Evolutionary conservation across 2,113 vertebrate species (phyloP), one percentile per base, ranked within the genome.

Genomic region (Eolophus roseicapilla): DNA sequence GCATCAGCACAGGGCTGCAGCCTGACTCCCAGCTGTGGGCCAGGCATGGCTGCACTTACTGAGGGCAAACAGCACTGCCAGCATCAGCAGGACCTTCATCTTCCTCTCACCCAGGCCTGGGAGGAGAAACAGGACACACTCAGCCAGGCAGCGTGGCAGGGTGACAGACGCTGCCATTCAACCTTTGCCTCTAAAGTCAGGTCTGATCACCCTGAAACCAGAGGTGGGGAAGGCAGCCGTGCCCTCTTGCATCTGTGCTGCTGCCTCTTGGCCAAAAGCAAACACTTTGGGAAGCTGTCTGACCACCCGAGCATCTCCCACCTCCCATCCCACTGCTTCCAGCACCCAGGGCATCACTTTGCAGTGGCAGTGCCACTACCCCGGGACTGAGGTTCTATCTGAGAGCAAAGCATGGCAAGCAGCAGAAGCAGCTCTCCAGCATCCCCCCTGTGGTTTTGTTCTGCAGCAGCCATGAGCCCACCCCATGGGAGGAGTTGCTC

Each of bases 21-120:
- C 55, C 67, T 33, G 76, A 46, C 28, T 75, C 57, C 55, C 0
- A 2, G 14, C 46, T 3, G 1, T 13, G 70, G 44, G 24, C 18
- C 2, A 0, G 71, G 86, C 71, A 15, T 1, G 3, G 49, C 37
- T 17, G 60, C n/a, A 69, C 96, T 96, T 94, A 97, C 96, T 70
- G 85, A 80, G 96, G 68, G 92, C 68, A 13, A 90, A 31, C 16
- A 96, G 76, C 88, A 90, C 47, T 1, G 2, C 47, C 79, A 96
- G 60, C 3, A 0, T 13, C 68, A 90, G 76, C 88, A 94, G 79
- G 64, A 95, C 68, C 85, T 74, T 95, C 96, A 97, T 97, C 82
- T 71, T 96, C 94, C 79, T 93, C 82, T 76, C 62, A 43, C 31
- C 62, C 2, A 5, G 31, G 39, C 33, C 80, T 91, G 87, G 60